Conservation (phyloP, 2,113 vertebrate genomes). For the Periophthalmus modestus region DNA sequence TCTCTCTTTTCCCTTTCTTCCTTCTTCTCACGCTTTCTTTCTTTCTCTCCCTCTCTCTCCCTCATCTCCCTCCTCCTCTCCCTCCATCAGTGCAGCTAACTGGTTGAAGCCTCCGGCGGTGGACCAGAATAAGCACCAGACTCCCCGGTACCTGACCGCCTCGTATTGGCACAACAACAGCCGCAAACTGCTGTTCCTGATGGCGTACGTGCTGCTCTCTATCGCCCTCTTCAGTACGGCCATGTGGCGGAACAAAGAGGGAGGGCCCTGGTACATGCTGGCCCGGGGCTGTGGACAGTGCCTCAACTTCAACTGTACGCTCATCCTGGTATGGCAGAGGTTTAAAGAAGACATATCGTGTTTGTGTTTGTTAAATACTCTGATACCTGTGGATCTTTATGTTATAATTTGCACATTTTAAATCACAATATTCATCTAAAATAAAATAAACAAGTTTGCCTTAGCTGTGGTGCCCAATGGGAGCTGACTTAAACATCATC, state of each 20-base stretch:
- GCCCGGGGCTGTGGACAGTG: constrained; percentile 87
- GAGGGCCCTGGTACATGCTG: constrained; percentile 71
- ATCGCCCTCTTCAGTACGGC: constrained; percentile 78
- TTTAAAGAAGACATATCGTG: too few relatives aligned
- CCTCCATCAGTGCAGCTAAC: constrained; percentile 75
- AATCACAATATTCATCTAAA: too few relatives aligned
- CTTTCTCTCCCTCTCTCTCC: neutral
- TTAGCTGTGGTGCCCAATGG: too few relatives aligned
- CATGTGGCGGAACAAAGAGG: constrained; percentile 53
- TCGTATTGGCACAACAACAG: constrained; percentile 84
- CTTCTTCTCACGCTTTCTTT: neutral
- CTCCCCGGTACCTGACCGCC: constrained; percentile 74
- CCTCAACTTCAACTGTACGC: constrained; percentile 90
- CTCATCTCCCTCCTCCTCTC: too few relatives aligned
- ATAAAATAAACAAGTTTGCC: too few relatives aligned
- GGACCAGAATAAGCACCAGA: constrained; percentile 38
- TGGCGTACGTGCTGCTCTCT: constrained; percentile 67
- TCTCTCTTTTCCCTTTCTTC: neutral
- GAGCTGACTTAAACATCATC: too few relatives aligned
- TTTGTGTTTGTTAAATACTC: too few relatives aligned
- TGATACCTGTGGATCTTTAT: too few relatives aligned
- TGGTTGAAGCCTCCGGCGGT: constrained; percentile 82
- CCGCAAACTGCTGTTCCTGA: constrained; percentile 79
- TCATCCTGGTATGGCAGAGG: constrained; percentile 77
- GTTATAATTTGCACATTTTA: too few relatives aligned